These are phyloP conservation scores for Chaetura pelagica DNA, from an alignment of 2,113 vertebrate genomes.

Conservation along the genomic window DNA sequence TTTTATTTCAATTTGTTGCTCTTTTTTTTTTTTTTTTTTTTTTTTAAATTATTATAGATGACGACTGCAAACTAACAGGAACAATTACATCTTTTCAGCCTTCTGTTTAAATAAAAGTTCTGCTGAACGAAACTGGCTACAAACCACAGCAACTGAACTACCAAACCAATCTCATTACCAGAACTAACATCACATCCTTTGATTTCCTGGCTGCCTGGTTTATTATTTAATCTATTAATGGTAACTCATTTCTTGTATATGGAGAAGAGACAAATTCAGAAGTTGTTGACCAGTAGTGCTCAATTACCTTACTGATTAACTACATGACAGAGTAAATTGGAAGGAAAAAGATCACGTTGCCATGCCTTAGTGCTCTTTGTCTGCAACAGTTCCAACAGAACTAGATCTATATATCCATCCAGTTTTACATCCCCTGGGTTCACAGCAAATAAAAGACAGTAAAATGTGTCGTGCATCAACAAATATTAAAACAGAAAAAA, in stretches of 20 bases:
- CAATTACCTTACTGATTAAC: background rate
- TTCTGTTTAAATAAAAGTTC: background rate
- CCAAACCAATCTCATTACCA: background rate
- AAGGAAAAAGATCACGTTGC: background rate
- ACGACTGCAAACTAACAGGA: background rate
- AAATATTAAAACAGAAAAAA: background rate
- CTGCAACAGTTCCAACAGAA: background rate
- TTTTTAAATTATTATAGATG: background rate
- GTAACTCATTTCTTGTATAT: background rate
- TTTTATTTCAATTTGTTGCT: background rate
- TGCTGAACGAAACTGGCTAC: background rate
- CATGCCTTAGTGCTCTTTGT: background rate
- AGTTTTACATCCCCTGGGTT: background rate
- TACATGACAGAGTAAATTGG: background rate
- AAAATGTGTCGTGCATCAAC: background rate
- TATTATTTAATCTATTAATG: background rate
- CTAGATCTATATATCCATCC: background rate
- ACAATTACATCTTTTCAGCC: background rate
- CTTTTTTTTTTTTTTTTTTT: rapidly evolving
- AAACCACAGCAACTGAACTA: background rate
- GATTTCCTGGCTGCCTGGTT: background rate
- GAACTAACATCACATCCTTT: background rate
- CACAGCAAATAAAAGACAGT: background rate
- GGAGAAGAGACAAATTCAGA: background rate
- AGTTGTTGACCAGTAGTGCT: background rate